phyloP scores from a whole-genome alignment of 2,797 vertebrate genomes.

The Xiphorhynchus erythropygius region DNA sequence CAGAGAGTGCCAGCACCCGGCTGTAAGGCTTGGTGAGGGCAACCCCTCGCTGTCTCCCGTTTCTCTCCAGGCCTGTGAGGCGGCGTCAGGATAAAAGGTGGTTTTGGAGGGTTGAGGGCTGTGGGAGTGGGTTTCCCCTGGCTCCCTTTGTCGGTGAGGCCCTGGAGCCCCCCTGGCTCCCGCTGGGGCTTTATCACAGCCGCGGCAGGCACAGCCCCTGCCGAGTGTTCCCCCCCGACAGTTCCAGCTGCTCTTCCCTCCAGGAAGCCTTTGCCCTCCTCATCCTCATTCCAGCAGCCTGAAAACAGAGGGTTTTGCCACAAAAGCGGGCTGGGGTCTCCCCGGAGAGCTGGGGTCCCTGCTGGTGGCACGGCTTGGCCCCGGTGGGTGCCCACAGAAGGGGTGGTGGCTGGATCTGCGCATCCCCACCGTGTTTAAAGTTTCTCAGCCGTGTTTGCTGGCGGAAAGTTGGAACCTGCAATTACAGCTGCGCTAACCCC shows the following conservation, averaged over 20 bases:
- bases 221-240: background rate
- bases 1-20: background rate
- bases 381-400: background rate
- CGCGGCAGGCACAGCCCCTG: background rate
- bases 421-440: background rate
- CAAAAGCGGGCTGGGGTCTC: background rate
- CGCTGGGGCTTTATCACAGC: slow-evolving; percentile 51
- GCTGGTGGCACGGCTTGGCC: accelerated
- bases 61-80: background rate
- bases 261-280: background rate
- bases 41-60: accelerated
- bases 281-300: background rate
- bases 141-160: slow-evolving; percentile 22
- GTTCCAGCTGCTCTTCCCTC: background rate
- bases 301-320: background rate
- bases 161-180: background rate
- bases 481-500: slow-evolving; percentile 59
- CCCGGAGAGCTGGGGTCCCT: background rate
- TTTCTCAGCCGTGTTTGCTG: slow-evolving; percentile 39
- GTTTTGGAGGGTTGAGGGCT: background rate
- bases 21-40: background rate
- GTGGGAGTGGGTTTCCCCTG: background rate
- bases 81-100: background rate
- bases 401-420: background rate
- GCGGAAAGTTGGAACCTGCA: slow-evolving; percentile 44